Evolutionary conservation across 1,140 invertebrate genomes (phyloP).

Genomic region (Sipha flava): DNA sequence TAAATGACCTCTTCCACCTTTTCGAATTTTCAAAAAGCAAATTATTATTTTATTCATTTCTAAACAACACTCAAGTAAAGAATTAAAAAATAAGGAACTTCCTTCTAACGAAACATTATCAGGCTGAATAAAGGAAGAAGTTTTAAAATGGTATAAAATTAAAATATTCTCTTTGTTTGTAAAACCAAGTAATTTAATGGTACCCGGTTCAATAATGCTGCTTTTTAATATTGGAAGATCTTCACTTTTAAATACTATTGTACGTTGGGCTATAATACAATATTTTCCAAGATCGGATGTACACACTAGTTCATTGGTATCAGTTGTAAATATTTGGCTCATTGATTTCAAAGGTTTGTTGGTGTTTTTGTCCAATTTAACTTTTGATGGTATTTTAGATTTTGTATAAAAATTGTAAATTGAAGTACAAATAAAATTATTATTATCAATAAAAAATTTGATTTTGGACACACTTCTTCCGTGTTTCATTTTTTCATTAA

Average conservation of each 20-base stretch:
- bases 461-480: not conserved
- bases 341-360: not conserved
- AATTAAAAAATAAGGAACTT: not conserved
- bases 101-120: not conserved
- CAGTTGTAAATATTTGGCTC: not conserved
- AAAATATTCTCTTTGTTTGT: not conserved
- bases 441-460: not conserved
- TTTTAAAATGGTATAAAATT: not conserved
- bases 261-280: not conserved
- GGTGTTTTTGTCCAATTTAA: constrained; percentile 8
- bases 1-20: constrained; percentile 2
- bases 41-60: constrained; percentile 19
- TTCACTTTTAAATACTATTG: constrained; percentile 11
- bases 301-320: not conserved
- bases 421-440: not conserved
- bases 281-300: constrained; percentile 19
- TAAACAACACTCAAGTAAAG: not conserved
- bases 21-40: constrained; percentile 7
- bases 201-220: not conserved
- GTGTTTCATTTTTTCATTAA: not conserved
- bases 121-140: not conserved
- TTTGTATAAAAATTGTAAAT: constrained; percentile 22
- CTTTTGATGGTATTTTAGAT: not conserved
- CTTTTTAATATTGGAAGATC: not conserved
- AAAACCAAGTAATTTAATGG: constrained; percentile 21